Evolutionary conservation across 2,888 invertebrate genomes (phyloP).

Genomic region (Tachina lurida): DNA sequence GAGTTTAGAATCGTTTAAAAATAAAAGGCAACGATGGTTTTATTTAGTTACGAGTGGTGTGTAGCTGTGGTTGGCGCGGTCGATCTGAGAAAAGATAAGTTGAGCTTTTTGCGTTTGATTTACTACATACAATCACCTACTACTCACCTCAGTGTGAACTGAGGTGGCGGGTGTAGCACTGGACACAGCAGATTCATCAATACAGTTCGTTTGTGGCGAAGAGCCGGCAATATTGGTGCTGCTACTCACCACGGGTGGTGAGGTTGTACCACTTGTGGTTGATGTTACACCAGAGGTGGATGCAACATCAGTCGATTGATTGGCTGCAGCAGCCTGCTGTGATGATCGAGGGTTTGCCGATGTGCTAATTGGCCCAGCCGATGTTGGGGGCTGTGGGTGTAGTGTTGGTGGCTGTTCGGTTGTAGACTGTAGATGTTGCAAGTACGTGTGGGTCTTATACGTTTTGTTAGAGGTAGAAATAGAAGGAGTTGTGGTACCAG

Average conservation of each 20-base stretch:
- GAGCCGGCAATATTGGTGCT: constrained; percentile 78
- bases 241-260: constrained; percentile 82
- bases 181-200: constrained; percentile 79
- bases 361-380: constrained; percentile 54
- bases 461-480: constrained; percentile 68
- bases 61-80: constrained; percentile 12
- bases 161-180: constrained; percentile 76
- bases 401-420: constrained; percentile 59
- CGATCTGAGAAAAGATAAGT: constrained; percentile 19
- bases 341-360: constrained; percentile 58
- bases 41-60: constrained; percentile 1
- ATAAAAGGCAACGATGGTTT: constrained; percentile 49
- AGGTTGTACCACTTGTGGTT: constrained; percentile 79
- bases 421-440: constrained; percentile 58
- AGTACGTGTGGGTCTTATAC: constrained; percentile 62
- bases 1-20: constrained; percentile 13
- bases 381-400: constrained; percentile 51
- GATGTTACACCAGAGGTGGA: constrained; percentile 80
- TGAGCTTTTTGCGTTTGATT: constrained; percentile 35
- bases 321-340: constrained; percentile 51
- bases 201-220: constrained; percentile 70
- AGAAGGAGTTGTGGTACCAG: constrained; percentile 69
- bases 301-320: constrained; percentile 72
- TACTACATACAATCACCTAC: constrained; percentile 70
- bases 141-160: constrained; percentile 72